Evolutionary conservation across 2,113 vertebrate species (phyloP).

Genomic region (Podarcis muralis): DNA sequence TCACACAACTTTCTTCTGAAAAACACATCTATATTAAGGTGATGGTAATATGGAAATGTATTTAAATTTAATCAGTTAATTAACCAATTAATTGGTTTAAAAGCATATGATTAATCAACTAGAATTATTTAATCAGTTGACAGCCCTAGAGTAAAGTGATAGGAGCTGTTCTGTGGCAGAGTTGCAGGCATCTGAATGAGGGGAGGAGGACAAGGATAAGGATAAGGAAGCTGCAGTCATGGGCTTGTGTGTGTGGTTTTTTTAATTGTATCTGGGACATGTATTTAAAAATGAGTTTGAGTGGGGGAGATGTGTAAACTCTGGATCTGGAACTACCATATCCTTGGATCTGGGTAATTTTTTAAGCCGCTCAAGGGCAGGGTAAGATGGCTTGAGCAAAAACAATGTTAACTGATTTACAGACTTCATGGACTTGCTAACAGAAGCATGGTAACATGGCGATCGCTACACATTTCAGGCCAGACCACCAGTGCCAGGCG

Average conservation of each 20-base stretch:
- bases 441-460: not conserved
- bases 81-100: slow-evolving; percentile 39
- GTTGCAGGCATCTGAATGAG: not conserved
- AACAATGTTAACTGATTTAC: not conserved
- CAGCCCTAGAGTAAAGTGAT: slow-evolving; percentile 30
- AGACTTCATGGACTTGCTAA: not conserved
- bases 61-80: slow-evolving; percentile 41
- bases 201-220: not conserved
- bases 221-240: not conserved
- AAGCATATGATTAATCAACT: slow-evolving; percentile 39
- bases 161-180: not conserved
- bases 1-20: slow-evolving; percentile 15
- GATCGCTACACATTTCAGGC: not conserved
- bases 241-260: not conserved
- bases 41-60: slow-evolving; percentile 28
- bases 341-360: not conserved
- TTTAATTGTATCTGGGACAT: not conserved
- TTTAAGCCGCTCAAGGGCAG: not conserved
- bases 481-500: not conserved
- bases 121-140: slow-evolving; percentile 41
- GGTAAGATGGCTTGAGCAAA: not conserved
- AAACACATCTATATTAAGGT: slow-evolving; percentile 28
- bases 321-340: not conserved
- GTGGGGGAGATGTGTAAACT: not conserved
- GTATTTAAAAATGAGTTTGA: not conserved